A percentile compares a stretch with the other conserved stretches of the same genome.
These are phyloP conservation scores for Antheraea yamamai DNA, from an alignment of 2,888 invertebrate genomes.

Conservation along the genomic window DNA sequence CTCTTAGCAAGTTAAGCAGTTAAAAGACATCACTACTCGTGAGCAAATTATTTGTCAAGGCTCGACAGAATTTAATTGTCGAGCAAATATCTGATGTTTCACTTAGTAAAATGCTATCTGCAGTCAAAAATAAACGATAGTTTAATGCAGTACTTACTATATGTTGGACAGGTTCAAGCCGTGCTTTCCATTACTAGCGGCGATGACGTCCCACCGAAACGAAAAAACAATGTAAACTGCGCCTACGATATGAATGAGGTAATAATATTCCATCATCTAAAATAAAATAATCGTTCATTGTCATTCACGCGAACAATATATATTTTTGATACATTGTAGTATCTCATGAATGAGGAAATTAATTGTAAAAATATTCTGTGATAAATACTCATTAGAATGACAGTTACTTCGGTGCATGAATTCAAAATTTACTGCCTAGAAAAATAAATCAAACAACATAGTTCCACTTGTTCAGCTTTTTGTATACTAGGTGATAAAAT, in stretches of 20 bases:
- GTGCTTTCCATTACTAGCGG: slow-evolving; percentile 27
- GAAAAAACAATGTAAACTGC: slow-evolving; percentile 40
- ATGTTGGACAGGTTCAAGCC: slow-evolving; percentile 36
- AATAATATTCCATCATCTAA: slow-evolving; percentile 16
- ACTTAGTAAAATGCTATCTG: background rate
- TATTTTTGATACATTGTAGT: no score
- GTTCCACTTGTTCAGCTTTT: no score
- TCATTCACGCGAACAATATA: no score
- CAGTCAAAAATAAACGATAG: background rate
- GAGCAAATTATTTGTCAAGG: background rate
- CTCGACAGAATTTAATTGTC: background rate
- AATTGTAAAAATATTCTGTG: no score
- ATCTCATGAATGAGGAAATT: no score
- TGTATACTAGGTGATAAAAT: no score
- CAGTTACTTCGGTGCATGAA: no score
- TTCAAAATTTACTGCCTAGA: no score
- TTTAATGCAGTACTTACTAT: background rate
- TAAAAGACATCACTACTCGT: background rate
- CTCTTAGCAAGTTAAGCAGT: no score
- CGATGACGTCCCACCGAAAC: slow-evolving; percentile 17
- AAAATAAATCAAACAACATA: no score
- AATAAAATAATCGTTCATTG: background rate
- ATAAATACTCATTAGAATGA: no score
- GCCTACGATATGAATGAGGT: slow-evolving; percentile 63
- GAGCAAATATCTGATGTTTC: background rate